These are phyloP conservation scores for Lasioglossum zephyrum DNA, from an alignment of 2,888 invertebrate species.

Conservation along the genomic window DNA sequence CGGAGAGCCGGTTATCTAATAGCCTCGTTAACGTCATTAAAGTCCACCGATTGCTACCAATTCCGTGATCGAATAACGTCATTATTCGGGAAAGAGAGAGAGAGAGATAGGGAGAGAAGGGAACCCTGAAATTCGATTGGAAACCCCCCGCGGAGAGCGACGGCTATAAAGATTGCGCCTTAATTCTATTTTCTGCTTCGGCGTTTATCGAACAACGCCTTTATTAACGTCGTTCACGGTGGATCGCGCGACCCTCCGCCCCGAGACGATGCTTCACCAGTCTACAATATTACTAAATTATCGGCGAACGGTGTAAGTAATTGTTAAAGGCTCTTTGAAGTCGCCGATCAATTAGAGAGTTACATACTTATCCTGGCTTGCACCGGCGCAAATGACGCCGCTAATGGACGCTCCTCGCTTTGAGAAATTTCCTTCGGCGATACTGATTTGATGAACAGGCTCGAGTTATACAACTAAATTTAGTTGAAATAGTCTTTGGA, in stretches of 20 bases:
- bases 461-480: background rate
- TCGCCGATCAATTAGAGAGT: background rate
- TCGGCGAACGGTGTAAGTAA: conserved; percentile 12
- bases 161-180: conserved; percentile 55
- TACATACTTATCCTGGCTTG: background rate
- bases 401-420: background rate
- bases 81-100: conserved; percentile 34
- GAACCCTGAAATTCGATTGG: conserved; percentile 57
- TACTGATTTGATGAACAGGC: background rate
- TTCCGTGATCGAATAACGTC: conserved; percentile 62
- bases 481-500: background rate
- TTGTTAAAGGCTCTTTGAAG: conserved; percentile 10
- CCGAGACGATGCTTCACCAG: background rate
- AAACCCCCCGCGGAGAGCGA: conserved; percentile 23
- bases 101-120: background rate
- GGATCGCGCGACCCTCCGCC: conserved; percentile 1
- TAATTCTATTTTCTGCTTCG: conserved; percentile 57
- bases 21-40: conserved; percentile 65
- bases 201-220: conserved; percentile 47
- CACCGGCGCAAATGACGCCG: background rate
- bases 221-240: conserved; percentile 32
- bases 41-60: conserved; percentile 65
- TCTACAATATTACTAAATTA: conserved; percentile 1
- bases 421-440: background rate
- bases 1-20: conserved; percentile 52